These are phyloP conservation scores for Ennomos quercinarius DNA, from an alignment of 2,888 invertebrate species.

Conservation along the genomic window DNA sequence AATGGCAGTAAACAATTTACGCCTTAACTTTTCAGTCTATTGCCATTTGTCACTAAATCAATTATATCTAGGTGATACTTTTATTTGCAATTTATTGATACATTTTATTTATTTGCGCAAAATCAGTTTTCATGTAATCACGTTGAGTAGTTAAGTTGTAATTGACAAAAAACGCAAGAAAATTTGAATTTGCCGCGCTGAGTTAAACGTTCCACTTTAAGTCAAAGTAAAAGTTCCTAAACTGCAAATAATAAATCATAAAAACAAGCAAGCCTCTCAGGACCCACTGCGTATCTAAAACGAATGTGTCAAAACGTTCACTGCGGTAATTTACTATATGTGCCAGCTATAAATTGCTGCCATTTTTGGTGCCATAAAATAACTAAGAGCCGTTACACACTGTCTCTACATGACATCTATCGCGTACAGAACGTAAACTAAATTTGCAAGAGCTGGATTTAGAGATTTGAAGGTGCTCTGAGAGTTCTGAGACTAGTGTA, in stretches of 20 bases:
- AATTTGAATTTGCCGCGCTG: too few species aligned
- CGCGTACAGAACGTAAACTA: slow-evolving; percentile 15
- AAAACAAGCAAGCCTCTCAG: slow-evolving; percentile 4
- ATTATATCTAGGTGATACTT: too few species aligned
- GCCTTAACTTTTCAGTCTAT: too few species aligned
- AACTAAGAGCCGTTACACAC: slow-evolving; percentile 18
- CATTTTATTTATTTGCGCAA: too few species aligned
- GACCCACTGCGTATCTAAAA: slow-evolving; percentile 23
- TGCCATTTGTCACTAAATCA: too few species aligned
- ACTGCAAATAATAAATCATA: slow-evolving; percentile 13
- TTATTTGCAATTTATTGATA: too few species aligned
- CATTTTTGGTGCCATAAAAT: slow-evolving; percentile 26
- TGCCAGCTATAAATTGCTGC: slow-evolving; percentile 34
- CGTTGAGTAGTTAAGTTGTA: too few species aligned
- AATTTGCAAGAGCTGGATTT: slow-evolving; percentile 30
- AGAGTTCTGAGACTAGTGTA: slow-evolving; percentile 7
- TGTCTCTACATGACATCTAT: slow-evolving; percentile 27
- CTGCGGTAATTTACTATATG: slow-evolving; percentile 32
- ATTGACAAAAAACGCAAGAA: too few species aligned
- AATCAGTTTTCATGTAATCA: too few species aligned
- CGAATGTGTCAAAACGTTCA: slow-evolving; percentile 29
- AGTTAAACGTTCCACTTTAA: too few species aligned
- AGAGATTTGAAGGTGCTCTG: slow-evolving; percentile 19
- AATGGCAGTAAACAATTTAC: too few species aligned
- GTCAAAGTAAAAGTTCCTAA: not conserved